phyloP scores from a whole-genome alignment of 2,888 invertebrate genomes.

The Meandrusa payeni region DNA sequence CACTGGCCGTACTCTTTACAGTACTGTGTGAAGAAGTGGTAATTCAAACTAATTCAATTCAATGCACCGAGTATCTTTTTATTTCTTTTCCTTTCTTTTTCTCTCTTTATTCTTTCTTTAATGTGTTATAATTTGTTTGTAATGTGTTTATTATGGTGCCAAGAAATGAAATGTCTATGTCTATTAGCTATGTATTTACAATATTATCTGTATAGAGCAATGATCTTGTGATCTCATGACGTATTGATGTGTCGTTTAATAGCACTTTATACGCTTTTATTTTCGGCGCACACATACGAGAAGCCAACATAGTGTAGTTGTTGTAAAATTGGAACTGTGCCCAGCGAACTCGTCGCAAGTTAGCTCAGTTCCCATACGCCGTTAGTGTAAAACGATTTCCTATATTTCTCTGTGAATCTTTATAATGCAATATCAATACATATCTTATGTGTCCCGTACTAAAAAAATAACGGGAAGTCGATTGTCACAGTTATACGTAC shows the following conservation, averaged over 20 bases:
- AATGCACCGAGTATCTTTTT: no score
- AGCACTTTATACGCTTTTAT: constrained; percentile 28
- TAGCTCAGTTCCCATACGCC: constrained; percentile 53
- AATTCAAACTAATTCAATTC: no score
- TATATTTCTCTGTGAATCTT: constrained; percentile 1
- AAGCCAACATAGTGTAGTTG: constrained; percentile 55
- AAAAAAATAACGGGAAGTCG: constrained; percentile 35
- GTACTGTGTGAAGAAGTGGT: no score
- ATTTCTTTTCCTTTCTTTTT: no score
- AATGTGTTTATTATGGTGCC: no score
- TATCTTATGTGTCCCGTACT: neutral
- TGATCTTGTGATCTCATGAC: constrained; percentile 11
- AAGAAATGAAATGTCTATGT: no score
- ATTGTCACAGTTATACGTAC: constrained; percentile 33
- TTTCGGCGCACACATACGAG: constrained; percentile 44
- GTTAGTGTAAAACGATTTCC: constrained; percentile 45
- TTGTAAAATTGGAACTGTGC: constrained; percentile 73
- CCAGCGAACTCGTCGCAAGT: constrained; percentile 59
- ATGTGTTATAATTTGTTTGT: no score
- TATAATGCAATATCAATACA: neutral
- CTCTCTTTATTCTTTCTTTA: no score
- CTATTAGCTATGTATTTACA: no score
- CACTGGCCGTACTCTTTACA: no score
- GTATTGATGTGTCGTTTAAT: neutral
- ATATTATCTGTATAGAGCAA: neutral